phyloP scores from a whole-genome alignment of 2,888 invertebrate genomes.

The Ectemnius lituratus region DNA sequence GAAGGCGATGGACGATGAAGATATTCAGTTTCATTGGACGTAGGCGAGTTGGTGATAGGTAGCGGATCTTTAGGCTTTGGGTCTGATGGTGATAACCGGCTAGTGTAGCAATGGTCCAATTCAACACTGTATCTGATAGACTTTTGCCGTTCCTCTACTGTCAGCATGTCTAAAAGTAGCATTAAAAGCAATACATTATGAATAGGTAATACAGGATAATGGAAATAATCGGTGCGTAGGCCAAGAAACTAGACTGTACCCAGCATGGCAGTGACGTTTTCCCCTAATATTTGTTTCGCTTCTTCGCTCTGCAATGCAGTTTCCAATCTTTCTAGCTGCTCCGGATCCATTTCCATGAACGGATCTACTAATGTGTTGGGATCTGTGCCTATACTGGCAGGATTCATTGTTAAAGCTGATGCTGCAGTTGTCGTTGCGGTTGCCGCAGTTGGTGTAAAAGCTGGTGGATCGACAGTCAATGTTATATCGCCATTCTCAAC shows the following conservation, averaged over 20 bases:
- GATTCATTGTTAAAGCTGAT: constrained; percentile 18
- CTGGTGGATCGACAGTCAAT: constrained; percentile 74
- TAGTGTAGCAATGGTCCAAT: constrained; percentile 91
- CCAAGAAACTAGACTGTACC: constrained; percentile 63
- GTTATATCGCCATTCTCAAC: constrained; percentile 70
- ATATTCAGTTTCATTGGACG: constrained; percentile 57
- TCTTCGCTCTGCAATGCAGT: constrained; percentile 79
- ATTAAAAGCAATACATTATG: too few species aligned
- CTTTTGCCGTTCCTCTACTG: constrained; percentile 80
- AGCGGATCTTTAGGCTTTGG: constrained; percentile 79
- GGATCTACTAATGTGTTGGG: constrained; percentile 74
- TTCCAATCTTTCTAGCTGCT: constrained; percentile 79
- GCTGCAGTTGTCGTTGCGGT: constrained; percentile 42
- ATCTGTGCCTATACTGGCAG: constrained; percentile 37
- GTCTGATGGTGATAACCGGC: constrained; percentile 79
- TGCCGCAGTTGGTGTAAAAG: constrained; percentile 50
- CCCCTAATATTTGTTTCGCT: constrained; percentile 79
- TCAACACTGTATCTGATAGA: constrained; percentile 80
- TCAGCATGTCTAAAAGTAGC: constrained; percentile 73
- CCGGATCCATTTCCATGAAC: constrained; percentile 79
- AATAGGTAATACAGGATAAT: too few species aligned
- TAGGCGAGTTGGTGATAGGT: constrained; percentile 66
- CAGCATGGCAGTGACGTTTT: constrained; percentile 78
- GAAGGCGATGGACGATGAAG: constrained; percentile 15
- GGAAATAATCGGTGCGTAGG: neutral